phyloP scores from a whole-genome alignment of 2,888 invertebrate genomes.

The Caenorhabditis plicata region DNA sequence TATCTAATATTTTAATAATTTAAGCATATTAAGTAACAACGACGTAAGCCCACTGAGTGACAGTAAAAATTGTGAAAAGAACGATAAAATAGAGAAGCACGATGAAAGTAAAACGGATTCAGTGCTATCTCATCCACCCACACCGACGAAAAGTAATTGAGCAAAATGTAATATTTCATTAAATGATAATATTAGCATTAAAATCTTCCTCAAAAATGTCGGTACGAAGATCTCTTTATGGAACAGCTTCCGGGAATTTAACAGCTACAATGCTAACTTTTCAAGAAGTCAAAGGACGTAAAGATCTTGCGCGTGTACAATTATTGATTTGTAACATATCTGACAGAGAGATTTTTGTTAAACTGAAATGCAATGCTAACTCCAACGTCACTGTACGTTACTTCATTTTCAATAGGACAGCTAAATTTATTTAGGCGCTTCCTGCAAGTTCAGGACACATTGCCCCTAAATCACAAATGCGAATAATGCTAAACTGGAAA shows the following conservation, averaged over 20 bases:
- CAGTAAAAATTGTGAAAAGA: no score
- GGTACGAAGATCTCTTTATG: constrained; percentile 12
- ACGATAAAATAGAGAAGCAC: no score
- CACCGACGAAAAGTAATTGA: no score
- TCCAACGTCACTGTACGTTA: constrained; percentile 37
- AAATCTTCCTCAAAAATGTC: no score
- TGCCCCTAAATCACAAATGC: constrained; percentile 48
- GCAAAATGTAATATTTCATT: no score
- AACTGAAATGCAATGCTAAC: constrained; percentile 39
- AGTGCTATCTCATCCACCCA: no score
- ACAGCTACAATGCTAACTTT: constrained; percentile 29
- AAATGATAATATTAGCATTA: no score
- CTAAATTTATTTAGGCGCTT: constrained; percentile 23
- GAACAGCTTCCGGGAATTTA: constrained; percentile 6
- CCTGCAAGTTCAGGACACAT: constrained; percentile 49
- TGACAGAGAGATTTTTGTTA: constrained; percentile 50
- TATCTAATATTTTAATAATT: no score
- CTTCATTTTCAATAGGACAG: not conserved
- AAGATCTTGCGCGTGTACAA: constrained; percentile 44
- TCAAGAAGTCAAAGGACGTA: constrained; percentile 11
- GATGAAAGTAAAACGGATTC: no score
- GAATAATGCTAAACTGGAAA: constrained; percentile 50
- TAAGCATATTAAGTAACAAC: no score
- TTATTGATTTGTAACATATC: constrained; percentile 57
- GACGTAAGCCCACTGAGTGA: no score